Conservation (phyloP, 2,797 vertebrate genomes). For the Eidolon dupreanum region DNA sequence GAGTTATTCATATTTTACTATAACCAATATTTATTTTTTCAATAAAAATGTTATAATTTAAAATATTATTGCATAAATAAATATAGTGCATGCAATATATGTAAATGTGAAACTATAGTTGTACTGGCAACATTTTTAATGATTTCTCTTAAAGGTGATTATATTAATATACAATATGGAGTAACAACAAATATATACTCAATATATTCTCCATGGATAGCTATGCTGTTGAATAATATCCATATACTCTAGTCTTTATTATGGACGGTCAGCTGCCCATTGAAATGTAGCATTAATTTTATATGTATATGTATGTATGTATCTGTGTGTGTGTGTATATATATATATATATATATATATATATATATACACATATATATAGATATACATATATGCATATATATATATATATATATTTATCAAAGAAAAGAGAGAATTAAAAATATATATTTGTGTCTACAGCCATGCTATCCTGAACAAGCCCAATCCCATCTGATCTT, state of each 20-base stretch:
- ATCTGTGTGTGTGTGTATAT: no score
- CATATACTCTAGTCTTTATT: neutral
- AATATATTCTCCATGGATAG: neutral
- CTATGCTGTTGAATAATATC: neutral
- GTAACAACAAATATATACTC: neutral
- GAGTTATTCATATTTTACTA: neutral
- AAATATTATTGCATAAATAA: neutral
- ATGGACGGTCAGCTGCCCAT: neutral
- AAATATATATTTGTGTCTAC: neutral
- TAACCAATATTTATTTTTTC: neutral
- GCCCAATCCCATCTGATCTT: no score
- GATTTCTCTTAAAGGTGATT: neutral
- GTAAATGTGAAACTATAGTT: neutral
- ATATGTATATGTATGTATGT: no score
- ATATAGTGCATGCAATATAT: neutral
- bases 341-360: neutral
- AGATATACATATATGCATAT: no score
- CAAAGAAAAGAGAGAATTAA: neutral
- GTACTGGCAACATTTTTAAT: neutral
- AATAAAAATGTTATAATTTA: neutral
- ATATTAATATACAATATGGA: neutral
- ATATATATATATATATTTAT: neutral
- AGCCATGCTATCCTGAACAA: no score
- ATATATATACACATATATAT: neutral
- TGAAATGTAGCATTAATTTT: neutral